Evolutionary conservation across 2,888 invertebrate genomes (phyloP).

Genomic region (Dorcus hopei): DNA sequence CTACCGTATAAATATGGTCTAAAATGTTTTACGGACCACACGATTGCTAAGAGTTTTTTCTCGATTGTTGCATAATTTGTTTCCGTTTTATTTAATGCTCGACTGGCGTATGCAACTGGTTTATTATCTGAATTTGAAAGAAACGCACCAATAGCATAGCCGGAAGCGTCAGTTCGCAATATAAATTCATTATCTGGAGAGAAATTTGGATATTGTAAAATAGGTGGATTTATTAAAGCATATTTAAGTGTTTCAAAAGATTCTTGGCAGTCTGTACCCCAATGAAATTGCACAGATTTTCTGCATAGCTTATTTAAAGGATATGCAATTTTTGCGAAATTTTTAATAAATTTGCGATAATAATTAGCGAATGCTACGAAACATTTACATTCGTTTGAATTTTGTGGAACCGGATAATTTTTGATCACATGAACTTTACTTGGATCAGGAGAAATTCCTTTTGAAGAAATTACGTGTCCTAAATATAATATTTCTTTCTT

Average conservation of each 20-base stretch:
- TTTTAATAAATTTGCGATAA: slow-evolving; percentile 8
- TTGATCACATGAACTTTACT: slow-evolving; percentile 22
- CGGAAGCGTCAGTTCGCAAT: too few species aligned
- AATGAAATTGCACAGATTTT: not conserved
- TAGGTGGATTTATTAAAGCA: not conserved
- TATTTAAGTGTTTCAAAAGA: not conserved
- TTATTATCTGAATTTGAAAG: too few species aligned
- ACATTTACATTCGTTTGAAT: slow-evolving; percentile 8
- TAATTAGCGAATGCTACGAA: slow-evolving; percentile 26
- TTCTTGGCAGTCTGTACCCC: slow-evolving; percentile 6
- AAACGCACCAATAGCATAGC: too few species aligned
- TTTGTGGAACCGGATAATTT: not conserved
- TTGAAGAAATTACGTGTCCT: slow-evolving; percentile 15
- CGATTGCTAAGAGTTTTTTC: slow-evolving; percentile 26
- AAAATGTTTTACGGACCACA: slow-evolving; percentile 24
- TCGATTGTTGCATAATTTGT: slow-evolving; percentile 28
- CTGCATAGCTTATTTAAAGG: too few species aligned
- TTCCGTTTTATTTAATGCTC: slow-evolving; percentile 27
- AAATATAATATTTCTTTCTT: slow-evolving; percentile 22
- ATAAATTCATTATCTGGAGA: too few species aligned
- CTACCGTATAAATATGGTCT: slow-evolving; percentile 18
- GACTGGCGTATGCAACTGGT: slow-evolving; percentile 18
- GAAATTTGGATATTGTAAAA: too few species aligned
- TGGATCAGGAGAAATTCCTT: slow-evolving; percentile 25
- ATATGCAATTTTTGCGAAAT: too few species aligned